A percentile compares a stretch with the other conserved stretches of the same genome.
phyloP scores from a whole-genome alignment of 1,140 invertebrate genomes.

The Drosophila suzukii region DNA sequence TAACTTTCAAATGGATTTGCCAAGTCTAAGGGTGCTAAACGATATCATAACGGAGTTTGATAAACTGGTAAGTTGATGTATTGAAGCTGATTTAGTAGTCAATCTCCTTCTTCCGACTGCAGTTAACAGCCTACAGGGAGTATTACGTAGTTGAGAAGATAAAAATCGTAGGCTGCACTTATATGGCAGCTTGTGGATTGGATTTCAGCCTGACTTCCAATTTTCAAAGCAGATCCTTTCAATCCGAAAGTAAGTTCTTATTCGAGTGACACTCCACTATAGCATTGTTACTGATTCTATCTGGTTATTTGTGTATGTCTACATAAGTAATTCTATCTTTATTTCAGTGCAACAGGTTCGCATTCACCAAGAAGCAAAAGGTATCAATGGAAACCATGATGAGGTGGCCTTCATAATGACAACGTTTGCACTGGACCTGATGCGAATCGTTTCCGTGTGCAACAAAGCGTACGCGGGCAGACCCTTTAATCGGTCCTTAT shows the following conservation, averaged over 20 bases:
- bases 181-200: constrained; percentile 97
- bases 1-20: constrained; percentile 88
- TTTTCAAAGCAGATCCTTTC: not conserved
- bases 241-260: not conserved
- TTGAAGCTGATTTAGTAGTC: not conserved
- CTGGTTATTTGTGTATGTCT: no score
- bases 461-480: constrained; percentile 34
- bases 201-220: constrained; percentile 81
- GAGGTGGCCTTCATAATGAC: constrained; percentile 59
- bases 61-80: constrained; percentile 76
- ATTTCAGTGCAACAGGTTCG: constrained; percentile 11
- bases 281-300: no score
- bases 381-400: not conserved
- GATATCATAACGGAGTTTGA: constrained; percentile 96
- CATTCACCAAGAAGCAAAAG: not conserved
- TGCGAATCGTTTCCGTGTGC: constrained; percentile 43
- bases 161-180: constrained; percentile 96
- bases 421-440: constrained; percentile 58
- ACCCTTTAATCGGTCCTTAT: constrained; percentile 62
- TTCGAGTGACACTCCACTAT: no score
- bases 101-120: not conserved
- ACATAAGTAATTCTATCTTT: not conserved
- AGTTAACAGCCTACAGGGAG: constrained; percentile 42
- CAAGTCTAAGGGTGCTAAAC: constrained; percentile 92
- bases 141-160: constrained; percentile 89